These are phyloP conservation scores for Drosophila oshimai DNA, from an alignment of 1,140 invertebrate species.

Conservation along the genomic window DNA sequence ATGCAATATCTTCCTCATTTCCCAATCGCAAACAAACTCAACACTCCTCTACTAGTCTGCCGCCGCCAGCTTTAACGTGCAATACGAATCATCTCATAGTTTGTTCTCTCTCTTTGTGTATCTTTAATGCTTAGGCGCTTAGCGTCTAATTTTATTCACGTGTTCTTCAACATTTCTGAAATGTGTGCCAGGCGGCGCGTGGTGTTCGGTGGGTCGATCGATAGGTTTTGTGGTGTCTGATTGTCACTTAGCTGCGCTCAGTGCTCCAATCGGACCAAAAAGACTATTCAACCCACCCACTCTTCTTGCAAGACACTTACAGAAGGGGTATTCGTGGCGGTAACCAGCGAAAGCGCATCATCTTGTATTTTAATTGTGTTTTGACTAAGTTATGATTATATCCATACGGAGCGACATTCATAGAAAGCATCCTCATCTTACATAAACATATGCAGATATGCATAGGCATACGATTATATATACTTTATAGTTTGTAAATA, in stretches of 20 bases:
- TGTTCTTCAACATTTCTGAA: slow-evolving; percentile 72
- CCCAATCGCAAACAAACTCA: background rate
- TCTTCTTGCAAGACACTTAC: slow-evolving; percentile 19
- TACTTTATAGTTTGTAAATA: slow-evolving; percentile 72
- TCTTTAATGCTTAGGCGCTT: slow-evolving; percentile 52
- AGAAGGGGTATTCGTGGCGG: slow-evolving; percentile 2
- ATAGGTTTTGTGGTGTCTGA: background rate
- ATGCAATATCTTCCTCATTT: slow-evolving; percentile 16
- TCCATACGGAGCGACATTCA: slow-evolving; percentile 45
- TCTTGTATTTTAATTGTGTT: slow-evolving; percentile 57
- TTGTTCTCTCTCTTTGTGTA: slow-evolving; percentile 37
- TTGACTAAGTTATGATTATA: slow-evolving; percentile 50
- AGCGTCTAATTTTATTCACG: slow-evolving; percentile 66
- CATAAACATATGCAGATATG: slow-evolving; percentile 45
- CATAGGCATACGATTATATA: slow-evolving; percentile 46
- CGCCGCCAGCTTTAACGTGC: slow-evolving; percentile 62
- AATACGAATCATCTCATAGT: slow-evolving; percentile 74
- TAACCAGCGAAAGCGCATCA: slow-evolving; percentile 30
- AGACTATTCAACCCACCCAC: background rate
- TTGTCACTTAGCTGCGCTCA: slow-evolving; percentile 56
- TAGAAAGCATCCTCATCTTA: slow-evolving; percentile 57
- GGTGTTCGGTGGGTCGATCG: background rate
- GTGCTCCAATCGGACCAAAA: background rate
- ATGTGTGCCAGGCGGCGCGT: slow-evolving; percentile 52
- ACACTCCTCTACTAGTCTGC: slow-evolving; percentile 9